Conservation (phyloP, 2,797 vertebrate species). For the Tamandua tetradactyla region DNA sequence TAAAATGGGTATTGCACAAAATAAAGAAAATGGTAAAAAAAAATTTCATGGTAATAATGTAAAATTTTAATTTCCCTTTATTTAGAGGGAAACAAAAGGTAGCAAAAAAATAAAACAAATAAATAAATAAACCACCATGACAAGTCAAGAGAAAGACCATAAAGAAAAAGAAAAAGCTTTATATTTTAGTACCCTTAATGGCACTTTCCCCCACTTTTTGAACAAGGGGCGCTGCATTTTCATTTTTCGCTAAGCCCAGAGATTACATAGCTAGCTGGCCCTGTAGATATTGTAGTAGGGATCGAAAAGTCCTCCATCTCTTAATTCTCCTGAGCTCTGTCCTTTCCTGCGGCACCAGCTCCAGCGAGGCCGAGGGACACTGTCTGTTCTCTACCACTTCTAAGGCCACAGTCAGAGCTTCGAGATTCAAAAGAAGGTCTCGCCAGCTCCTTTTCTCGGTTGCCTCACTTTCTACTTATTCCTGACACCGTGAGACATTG, state of each 20-base stretch:
- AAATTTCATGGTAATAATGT: background rate
- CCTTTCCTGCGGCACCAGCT: background rate
- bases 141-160: background rate
- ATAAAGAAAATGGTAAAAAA: background rate
- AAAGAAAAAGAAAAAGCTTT: background rate
- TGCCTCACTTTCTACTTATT: background rate
- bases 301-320: background rate
- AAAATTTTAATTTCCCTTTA: background rate
- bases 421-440: background rate
- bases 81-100: background rate
- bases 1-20: background rate
- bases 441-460: background rate
- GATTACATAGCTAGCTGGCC: background rate
- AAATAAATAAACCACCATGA: background rate
- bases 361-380: background rate
- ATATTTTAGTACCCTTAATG: background rate
- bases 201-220: background rate
- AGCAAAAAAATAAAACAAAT: background rate
- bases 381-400: background rate
- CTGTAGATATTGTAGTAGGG: background rate
- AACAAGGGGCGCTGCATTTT: background rate
- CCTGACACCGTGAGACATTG: background rate
- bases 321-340: background rate
- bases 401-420: background rate
- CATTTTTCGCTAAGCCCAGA: background rate